Evolutionary conservation across 2,113 vertebrate genomes (phyloP).

Genomic region (Emydura subglobosa): DNA sequence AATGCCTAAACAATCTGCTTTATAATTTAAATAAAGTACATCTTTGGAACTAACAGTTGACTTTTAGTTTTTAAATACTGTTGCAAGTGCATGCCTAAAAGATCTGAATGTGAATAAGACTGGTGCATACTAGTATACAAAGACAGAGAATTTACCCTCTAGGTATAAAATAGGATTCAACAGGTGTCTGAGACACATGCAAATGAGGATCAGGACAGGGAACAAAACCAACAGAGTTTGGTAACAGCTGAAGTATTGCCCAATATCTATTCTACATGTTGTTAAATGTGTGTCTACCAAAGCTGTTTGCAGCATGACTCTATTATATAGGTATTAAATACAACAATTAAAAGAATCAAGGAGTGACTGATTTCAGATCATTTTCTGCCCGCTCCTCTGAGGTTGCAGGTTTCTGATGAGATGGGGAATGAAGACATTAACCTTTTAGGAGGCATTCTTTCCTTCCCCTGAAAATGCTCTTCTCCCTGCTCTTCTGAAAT

Average conservation of each 20-base stretch:
- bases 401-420: neutral
- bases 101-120: neutral
- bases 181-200: rapidly evolving
- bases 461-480: neutral
- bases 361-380: neutral
- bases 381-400: neutral
- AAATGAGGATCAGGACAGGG: neutral
- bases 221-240: neutral
- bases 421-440: neutral
- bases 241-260: neutral
- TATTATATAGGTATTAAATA: neutral
- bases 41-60: conserved; percentile 50
- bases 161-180: neutral
- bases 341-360: neutral
- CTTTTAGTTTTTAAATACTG: conserved; percentile 14
- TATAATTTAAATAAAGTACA: conserved; percentile 66
- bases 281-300: neutral
- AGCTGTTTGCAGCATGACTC: neutral
- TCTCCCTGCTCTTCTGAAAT: neutral
- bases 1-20: conserved; percentile 65
- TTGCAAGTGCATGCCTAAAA: rapidly evolving
- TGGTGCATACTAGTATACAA: neutral
- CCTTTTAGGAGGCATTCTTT: neutral
- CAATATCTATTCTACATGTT: rapidly evolving
- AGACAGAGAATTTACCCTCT: neutral